Base-by-base conservation (phyloP, 1,140 invertebrate genomes). In the Drosophila parvula region DNA sequence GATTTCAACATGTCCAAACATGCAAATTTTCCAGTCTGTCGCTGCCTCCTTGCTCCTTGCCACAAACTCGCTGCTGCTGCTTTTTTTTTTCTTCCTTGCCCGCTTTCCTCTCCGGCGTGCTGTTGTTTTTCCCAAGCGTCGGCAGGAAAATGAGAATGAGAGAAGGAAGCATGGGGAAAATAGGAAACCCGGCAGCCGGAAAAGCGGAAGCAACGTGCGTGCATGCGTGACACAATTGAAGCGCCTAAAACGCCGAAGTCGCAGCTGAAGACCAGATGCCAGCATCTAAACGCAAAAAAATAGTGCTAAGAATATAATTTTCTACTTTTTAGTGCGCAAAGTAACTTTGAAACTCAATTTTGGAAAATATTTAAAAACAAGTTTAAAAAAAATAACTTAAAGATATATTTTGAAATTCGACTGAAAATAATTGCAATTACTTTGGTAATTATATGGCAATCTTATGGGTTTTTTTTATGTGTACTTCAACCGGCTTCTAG, bases 1-100 rank as follows among this genome's bases (percentile, higher is more conserved):
- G 84, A 88, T 88, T 88, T 88, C 77, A 89, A 79, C 84, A 89
- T 89, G 84, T 89, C 85, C 84, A 90, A 88, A 81, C 84, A 89
- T 89, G 85, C 85, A 89, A 89, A 89, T 89, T 89, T 89, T 89
- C 84, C 85, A 89, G 84, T 90, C 84, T 89, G 84, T 89, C 84
- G 84, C 84, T 89, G 84, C 43, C 81, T 74, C 64, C 62, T 51
- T 56, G 53, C 45, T 34, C 53, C 34, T 63, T 63, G 34, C 60
- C 45, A 30, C 36, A 64, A 64, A 32, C n/a, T 27, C 40, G 16
- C 22, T 40, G 27, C n/a, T 56, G 32, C 50, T 47, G 12, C 27
- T 48, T 28, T 28, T n/a, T n/a, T 48, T 28, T 36, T 53, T 38
- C 34, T 59, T 43, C 48, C 30, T 32, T 43, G 44, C 61, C 27